These are phyloP conservation scores for Tringa solitaria DNA, from an alignment of 2,113 vertebrate genomes.

Conservation along the genomic window DNA sequence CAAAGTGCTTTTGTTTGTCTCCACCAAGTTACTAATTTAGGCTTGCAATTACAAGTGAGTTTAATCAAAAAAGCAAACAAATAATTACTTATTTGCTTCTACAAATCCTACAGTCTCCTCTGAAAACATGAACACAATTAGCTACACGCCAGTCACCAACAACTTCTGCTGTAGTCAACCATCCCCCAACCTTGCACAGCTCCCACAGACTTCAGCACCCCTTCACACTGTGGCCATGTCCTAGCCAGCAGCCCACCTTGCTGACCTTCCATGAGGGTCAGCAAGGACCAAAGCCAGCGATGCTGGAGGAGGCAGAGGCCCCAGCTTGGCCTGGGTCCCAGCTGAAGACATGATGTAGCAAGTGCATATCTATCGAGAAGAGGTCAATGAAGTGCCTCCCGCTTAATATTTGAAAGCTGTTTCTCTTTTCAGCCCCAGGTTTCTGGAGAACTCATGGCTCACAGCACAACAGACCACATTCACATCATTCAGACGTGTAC, in stretches of 20 bases:
- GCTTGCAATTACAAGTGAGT: background rate
- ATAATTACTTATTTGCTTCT: background rate
- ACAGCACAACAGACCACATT: background rate
- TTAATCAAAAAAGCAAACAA: background rate
- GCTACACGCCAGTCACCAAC: background rate
- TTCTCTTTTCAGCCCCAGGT: background rate
- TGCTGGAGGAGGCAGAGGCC: background rate
- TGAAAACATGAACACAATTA: background rate
- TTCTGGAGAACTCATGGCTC: conserved; percentile 8
- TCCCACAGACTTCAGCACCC: background rate
- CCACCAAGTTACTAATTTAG: background rate
- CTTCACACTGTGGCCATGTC: accelerated
- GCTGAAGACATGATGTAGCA: background rate
- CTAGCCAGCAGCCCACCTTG: background rate
- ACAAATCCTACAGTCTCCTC: background rate
- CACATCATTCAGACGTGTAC: background rate
- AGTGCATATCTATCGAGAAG: background rate
- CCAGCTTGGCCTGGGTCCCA: conserved; percentile 3
- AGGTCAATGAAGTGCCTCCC: conserved; percentile 22
- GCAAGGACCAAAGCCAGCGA: background rate
- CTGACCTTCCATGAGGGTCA: background rate
- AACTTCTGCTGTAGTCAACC: background rate
- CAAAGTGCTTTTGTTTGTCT: background rate
- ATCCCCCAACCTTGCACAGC: background rate
- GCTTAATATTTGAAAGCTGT: conserved; percentile 45